A percentile compares a stretch with the other conserved stretches of the same genome.
These are phyloP conservation scores for Andrena cerasifolii DNA, from an alignment of 1,140 invertebrate species.

Conservation along the genomic window DNA sequence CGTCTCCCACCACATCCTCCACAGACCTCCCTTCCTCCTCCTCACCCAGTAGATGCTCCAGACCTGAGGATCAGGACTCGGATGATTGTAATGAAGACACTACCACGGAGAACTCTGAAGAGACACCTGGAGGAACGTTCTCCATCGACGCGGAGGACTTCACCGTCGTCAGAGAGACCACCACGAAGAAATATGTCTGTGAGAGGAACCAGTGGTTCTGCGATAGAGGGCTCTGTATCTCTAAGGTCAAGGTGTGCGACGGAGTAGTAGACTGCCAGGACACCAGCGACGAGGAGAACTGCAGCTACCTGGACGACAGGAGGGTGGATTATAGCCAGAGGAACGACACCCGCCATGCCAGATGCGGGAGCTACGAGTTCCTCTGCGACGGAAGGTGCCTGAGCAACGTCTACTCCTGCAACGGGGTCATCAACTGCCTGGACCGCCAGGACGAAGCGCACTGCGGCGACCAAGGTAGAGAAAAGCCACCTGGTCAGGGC, in stretches of 20 bases:
- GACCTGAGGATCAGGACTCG: background rate
- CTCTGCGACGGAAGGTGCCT: slow-evolving; percentile 77
- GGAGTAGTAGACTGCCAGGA: slow-evolving; percentile 88
- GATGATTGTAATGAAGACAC: background rate
- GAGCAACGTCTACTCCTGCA: slow-evolving; percentile 75
- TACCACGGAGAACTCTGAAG: slow-evolving; percentile 3
- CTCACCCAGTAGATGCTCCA: no score
- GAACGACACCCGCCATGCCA: background rate
- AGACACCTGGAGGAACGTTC: background rate
- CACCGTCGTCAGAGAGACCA: background rate
- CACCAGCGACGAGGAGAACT: slow-evolving; percentile 86
- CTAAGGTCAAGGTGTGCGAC: slow-evolving; percentile 86
- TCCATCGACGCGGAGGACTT: background rate
- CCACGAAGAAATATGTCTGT: slow-evolving; percentile 21
- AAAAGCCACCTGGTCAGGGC: background rate
- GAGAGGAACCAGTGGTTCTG: slow-evolving; percentile 80
- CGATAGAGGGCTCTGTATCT: slow-evolving; percentile 85
- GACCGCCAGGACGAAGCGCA: slow-evolving; percentile 81
- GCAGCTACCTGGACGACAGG: slow-evolving; percentile 28
- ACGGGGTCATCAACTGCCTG: slow-evolving; percentile 78
- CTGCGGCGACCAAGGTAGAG: slow-evolving; percentile 65
- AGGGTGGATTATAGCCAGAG: background rate
- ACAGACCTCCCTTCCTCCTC: background rate
- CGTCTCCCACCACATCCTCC: no score
- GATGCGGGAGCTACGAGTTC: slow-evolving; percentile 10